Evolutionary conservation across 2,113 vertebrate genomes (phyloP).

Genomic region (Psammodynastes pulverulentus): DNA sequence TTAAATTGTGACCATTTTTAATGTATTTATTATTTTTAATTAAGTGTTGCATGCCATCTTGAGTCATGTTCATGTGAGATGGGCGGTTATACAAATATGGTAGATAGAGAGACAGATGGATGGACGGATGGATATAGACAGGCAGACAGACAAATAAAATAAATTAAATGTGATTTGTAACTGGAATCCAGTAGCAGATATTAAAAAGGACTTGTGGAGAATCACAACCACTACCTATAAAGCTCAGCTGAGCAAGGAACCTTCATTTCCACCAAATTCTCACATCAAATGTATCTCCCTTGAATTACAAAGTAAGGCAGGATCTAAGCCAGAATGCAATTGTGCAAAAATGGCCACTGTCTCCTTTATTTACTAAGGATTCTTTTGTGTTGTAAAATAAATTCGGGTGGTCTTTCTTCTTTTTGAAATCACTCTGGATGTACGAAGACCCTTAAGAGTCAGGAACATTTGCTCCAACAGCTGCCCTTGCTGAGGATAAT

Average conservation of each 20-base stretch:
- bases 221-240: background rate
- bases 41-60: background rate
- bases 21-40: background rate
- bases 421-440: background rate
- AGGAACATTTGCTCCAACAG: conserved; percentile 17
- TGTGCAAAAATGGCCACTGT: background rate
- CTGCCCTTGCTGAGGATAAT: conserved; percentile 19
- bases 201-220: background rate
- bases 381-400: background rate
- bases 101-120: too few species aligned
- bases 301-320: background rate
- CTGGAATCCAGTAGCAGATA: background rate
- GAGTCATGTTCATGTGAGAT: background rate
- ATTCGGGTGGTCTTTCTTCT: conserved; percentile 14
- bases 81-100: background rate
- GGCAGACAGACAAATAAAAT: too few species aligned
- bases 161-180: background rate
- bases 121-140: too few species aligned
- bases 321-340: conserved; percentile 3
- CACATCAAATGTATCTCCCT: background rate
- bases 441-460: conserved; percentile 18
- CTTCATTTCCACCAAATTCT: background rate
- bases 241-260: background rate
- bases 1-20: background rate
- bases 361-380: background rate